A percentile compares a stretch with the other conserved stretches of the same genome.
Conservation (phyloP, 37 sponge, comb jelly and placozoan genomes). For the Eunapius fragilis region DNA sequence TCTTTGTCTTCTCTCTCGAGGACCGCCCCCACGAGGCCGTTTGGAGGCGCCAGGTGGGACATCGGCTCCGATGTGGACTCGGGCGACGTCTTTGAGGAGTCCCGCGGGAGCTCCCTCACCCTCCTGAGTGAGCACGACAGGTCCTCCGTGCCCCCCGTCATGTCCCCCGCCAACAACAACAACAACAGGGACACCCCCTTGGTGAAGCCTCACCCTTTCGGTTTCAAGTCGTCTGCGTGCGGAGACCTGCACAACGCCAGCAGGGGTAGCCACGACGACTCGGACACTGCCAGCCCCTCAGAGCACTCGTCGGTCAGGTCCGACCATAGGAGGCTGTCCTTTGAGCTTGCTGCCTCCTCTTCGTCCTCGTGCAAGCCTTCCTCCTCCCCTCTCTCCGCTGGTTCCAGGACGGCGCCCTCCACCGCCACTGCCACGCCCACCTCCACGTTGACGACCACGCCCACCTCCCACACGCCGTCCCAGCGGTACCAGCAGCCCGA, state of each 20-base stretch:
- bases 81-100: slow-evolving; percentile 20
- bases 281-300: background rate
- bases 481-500: background rate
- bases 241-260: background rate
- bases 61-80: background rate
- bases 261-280: background rate
- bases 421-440: background rate
- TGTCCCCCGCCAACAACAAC: background rate
- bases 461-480: background rate
- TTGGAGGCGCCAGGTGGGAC: background rate
- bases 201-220: slow-evolving; percentile 57
- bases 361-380: slow-evolving; percentile 13
- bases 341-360: background rate
- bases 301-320: background rate
- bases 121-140: slow-evolving; percentile 33
- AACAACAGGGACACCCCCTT: slow-evolving; percentile 22
- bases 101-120: slow-evolving; percentile 23
- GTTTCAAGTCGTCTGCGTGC: slow-evolving; percentile 7
- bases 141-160: background rate
- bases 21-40: background rate
- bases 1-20: background rate
- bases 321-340: background rate
- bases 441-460: background rate
- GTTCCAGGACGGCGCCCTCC: background rate
- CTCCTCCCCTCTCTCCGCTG: background rate